Evolutionary conservation across 2,113 vertebrate species (phyloP).

Genomic region (Talpa occidentalis): DNA sequence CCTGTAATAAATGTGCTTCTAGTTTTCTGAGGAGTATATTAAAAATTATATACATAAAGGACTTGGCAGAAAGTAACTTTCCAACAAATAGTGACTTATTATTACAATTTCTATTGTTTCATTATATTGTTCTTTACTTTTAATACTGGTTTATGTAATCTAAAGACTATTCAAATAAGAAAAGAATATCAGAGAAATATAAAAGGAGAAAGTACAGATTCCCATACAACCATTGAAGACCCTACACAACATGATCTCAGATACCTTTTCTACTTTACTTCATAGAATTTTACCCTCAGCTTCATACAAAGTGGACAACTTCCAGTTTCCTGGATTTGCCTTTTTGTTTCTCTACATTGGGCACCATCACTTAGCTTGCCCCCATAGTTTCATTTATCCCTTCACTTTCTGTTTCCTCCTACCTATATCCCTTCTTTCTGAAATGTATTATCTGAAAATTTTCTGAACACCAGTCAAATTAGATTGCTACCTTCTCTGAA

Average conservation of each 20-base stretch:
- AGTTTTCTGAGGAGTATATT: background rate
- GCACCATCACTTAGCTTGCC: background rate
- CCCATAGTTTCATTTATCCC: background rate
- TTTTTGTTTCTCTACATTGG: background rate
- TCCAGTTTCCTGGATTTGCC: background rate
- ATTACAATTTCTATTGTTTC: background rate
- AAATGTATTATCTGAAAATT: background rate
- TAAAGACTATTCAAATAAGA: no score
- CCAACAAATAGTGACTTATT: background rate
- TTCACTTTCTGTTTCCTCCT: background rate
- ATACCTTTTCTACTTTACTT: background rate
- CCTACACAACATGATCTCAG: background rate
- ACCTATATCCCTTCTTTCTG: background rate
- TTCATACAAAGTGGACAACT: background rate
- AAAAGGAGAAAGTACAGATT: background rate
- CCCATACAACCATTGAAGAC: background rate
- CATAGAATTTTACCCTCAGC: background rate
- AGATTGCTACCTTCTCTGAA: background rate
- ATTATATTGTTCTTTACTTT: background rate
- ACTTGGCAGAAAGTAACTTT: background rate
- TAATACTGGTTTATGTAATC: background rate
- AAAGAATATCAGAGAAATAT: no score
- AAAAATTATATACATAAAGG: slow-evolving; percentile 15
- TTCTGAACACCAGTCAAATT: background rate
- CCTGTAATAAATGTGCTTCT: background rate